phyloP scores from a whole-genome alignment of 2,888 invertebrate species.

The Tenodera sinensis region DNA sequence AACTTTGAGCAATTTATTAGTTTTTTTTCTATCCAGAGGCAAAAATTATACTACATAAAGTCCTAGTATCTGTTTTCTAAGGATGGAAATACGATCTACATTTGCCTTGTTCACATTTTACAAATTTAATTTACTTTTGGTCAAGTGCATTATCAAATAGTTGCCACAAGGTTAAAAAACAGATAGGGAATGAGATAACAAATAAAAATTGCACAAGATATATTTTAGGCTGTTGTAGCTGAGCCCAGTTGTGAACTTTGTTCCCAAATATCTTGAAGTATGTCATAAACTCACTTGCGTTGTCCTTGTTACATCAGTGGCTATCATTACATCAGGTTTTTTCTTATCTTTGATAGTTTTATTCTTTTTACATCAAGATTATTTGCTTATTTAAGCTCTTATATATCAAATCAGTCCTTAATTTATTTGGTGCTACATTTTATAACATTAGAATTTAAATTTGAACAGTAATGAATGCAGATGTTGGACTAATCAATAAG shows the following conservation, averaged over 20 bases:
- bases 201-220: background rate
- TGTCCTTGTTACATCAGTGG: background rate
- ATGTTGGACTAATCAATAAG: too few species aligned
- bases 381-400: too few species aligned
- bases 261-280: background rate
- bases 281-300: background rate
- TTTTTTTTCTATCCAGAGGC: too few species aligned
- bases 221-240: background rate
- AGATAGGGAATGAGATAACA: background rate
- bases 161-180: background rate
- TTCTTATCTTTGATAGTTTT: background rate
- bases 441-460: too few species aligned
- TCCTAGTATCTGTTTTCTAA: too few species aligned
- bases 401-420: too few species aligned
- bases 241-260: background rate
- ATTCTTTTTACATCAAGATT: background rate
- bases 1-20: too few species aligned
- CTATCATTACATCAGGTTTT: background rate
- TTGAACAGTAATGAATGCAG: too few species aligned
- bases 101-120: too few species aligned
- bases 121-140: background rate
- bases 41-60: too few species aligned
- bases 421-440: too few species aligned
- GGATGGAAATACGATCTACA: too few species aligned
- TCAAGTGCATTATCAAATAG: background rate